These are phyloP conservation scores for Odontesthes bonariensis DNA, from an alignment of 2,113 vertebrate species.

Conservation along the genomic window DNA sequence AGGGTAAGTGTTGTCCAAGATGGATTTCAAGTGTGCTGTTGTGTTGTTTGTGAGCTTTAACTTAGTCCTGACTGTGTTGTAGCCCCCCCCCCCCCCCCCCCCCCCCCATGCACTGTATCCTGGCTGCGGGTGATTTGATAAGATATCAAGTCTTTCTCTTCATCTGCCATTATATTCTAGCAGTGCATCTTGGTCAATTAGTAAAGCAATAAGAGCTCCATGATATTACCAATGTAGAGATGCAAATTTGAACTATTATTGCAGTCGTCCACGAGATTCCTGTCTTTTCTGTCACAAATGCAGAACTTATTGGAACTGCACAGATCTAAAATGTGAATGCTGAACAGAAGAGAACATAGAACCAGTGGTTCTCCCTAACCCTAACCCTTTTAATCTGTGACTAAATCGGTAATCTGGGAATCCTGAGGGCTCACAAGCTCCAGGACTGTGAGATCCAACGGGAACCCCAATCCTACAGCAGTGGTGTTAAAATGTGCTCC, in stretches of 20 bases:
- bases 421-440: neutral
- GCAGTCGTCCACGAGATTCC: neutral
- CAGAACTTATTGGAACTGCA: neutral
- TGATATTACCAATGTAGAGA: neutral
- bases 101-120: too few species aligned
- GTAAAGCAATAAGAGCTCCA: neutral
- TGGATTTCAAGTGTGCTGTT: neutral
- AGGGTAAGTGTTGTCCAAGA: neutral
- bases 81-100: too few species aligned
- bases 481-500: neutral
- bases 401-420: conserved; percentile 7
- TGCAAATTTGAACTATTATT: conserved; percentile 8
- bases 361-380: neutral
- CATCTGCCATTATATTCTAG: too few species aligned
- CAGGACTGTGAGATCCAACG: neutral
- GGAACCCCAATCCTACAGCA: neutral
- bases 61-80: too few species aligned
- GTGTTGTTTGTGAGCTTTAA: too few species aligned
- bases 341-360: neutral
- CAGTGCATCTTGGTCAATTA: too few species aligned
- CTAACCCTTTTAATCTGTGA: neutral
- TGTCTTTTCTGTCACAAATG: neutral
- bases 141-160: too few species aligned
- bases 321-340: conserved; percentile 1
- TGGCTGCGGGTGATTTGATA: too few species aligned